Evolutionary conservation across 2,888 invertebrate species (phyloP), one percentile per base, ranked within the genome.

Genomic region (Erynnis tages): DNA sequence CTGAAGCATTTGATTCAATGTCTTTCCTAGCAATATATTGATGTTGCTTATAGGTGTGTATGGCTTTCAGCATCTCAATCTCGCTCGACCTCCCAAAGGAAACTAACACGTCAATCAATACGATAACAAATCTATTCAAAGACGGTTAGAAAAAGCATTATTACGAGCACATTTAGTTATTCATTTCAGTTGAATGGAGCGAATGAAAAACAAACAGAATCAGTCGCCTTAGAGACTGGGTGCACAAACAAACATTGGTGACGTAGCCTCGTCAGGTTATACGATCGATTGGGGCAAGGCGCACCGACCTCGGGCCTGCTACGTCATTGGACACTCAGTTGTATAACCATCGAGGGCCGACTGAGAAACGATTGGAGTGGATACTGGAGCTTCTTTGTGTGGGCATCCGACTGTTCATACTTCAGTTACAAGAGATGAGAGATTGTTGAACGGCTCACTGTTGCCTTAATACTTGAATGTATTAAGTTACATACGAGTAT

Each of bases 191-290:
- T n/a, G n/a, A n/a, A n/a, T n/a, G n/a, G n/a, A n/a, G n/a, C n/a
- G n/a, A n/a, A 25, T 27, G 14, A 6, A 54, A 70, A 60, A 67
- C 62, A 58, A 75, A 81, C 78, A 71, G 73, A 79, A 76, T 61
- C 73, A 71, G 86, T 87, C 74, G 76, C 84, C 84, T 66, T 82
- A 73, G 87, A 69, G 70, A 87, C 83, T 72, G 70, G 79, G 75
- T 65, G 56, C 69, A 38, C 37, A 66, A 70, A 75, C 79, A 85
- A 86, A 87, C 85, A 86, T 47, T 63, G 69, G 70, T 80, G 79
- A 80, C 79, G 80, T 73, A 66, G 49, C 23, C 52, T 1, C 53
- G 53, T 54, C 53, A 62, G 58, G 63, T 59, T 57, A 65, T 56
- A n/a, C 54, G 54, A 82, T 82, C 76, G 84, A 84, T 83, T 77